Conservation (phyloP, 2,888 invertebrate genomes). For the Lampropteryx suffumata region DNA sequence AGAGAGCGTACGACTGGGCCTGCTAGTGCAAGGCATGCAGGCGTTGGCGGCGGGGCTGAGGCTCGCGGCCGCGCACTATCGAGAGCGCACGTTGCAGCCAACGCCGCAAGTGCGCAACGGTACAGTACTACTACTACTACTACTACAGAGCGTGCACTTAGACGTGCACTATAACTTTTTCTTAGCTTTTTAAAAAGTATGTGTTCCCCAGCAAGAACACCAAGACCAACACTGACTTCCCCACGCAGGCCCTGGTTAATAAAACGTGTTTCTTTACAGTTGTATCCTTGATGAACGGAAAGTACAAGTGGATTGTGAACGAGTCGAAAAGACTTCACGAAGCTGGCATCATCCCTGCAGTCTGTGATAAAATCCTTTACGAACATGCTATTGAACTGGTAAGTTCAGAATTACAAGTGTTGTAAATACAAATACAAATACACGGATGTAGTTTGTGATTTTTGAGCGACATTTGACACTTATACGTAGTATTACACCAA, state of each 20-base stretch:
- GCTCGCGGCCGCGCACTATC: constrained; percentile 93
- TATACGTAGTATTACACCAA: too few species aligned
- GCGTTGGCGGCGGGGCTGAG: constrained; percentile 97
- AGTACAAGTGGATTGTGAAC: constrained; percentile 93
- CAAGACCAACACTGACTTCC: too few species aligned
- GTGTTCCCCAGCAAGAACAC: too few species aligned
- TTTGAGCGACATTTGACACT: too few species aligned
- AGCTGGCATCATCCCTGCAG: constrained; percentile 89
- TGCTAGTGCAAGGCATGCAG: constrained; percentile 95
- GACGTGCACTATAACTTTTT: too few species aligned
- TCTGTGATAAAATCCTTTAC: constrained; percentile 98
- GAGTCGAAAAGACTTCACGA: constrained; percentile 94
- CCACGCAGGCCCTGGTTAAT: too few species aligned
- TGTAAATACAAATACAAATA: too few species aligned
- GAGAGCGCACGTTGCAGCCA: constrained; percentile 92
- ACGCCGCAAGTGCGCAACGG: constrained; percentile 95
- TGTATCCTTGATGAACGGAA: constrained; percentile 93
- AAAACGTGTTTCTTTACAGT: constrained; percentile 80
- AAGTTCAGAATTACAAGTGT: too few species aligned
- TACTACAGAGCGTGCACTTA: too few species aligned
- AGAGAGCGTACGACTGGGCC: constrained; percentile 87
- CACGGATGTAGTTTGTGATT: too few species aligned
- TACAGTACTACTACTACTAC: constrained; percentile 56
- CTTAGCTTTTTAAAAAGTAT: too few species aligned
- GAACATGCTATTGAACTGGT: constrained; percentile 99